Evolutionary conservation across 1,140 invertebrate species (phyloP), one percentile per base, ranked within the genome.

Genomic region (Armadillidium nasatum): DNA sequence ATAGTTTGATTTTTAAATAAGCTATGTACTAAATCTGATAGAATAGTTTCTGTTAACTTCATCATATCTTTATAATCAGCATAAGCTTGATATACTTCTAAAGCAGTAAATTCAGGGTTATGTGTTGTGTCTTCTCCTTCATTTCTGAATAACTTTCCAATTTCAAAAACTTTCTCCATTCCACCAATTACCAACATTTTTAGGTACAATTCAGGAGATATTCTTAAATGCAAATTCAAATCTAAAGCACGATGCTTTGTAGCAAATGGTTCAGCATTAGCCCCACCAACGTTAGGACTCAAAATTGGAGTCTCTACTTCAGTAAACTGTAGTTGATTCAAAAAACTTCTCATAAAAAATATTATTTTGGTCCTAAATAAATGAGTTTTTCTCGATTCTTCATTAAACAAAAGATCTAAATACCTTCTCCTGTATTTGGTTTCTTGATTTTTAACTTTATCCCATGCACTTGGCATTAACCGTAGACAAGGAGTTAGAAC

Each of bases 61-160:
- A 99, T 98, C 2, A 98, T 82, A 87, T 99, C 97, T 84, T 97
- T 90, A 83, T 99, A 99, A 87, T 99, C 97, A 21, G 97, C 97
- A 87, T 99, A 99, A 0, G 97, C 97, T 95, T 99, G 98, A 86
- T 99, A 99, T 85, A 99, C 99, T 87, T 99, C 97, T 85, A 96
- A 98, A 15, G 95, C 97, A 3, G 97, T 99, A 83, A 99, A 99
- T 86, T 99, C 97, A 0, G 97, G 97, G 86, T 99, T 99, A 84
- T 99, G 97, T 0, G 97, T 99, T 81, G 98, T 84, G 86, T 99
- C 97, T 82, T 99, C 99, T 73, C 97, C 95, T 88, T 99, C 97
- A 85, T 99, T 99, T 72, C 97, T 88, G 85, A 99, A 99, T 83
- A 97, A 93, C 80, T 95, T 88, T 0, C 97, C 96, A 81, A 99